Base-by-base conservation (phyloP, 2,797 vertebrate genomes). In the Rachycentron canadum region DNA sequence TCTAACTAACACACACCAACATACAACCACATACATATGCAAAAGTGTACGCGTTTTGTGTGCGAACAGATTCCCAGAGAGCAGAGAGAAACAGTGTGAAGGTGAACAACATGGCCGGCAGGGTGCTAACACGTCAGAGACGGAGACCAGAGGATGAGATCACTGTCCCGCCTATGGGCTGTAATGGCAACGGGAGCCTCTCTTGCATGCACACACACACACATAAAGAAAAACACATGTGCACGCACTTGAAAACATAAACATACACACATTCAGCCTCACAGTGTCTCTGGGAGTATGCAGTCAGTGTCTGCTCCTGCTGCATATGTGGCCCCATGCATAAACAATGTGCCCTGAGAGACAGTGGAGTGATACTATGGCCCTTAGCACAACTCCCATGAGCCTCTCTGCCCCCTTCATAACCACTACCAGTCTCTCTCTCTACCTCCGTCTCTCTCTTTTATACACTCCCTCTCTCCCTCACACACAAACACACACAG, bases 301-400 rank as follows among this genome's bases (percentile, higher is more conserved):
- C 89, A 89, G 85, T 60, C 60, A 86, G 84, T 81, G 86, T 83
- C 86, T 87, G 84, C 78, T 81, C 73, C 81, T 88, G 86, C 88
- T 91, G 87, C 88, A 91, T 91, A 92, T 88, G 91, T 92, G 91
- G 91, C 89, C 90, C 91, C 91, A 93, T 94, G 93, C 92, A 94
- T 94, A 93, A 93, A 93, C 93, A 94, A 93, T 93, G 91, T 91
- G 91, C 91, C 93, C 90, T 93, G 87, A 91, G 90, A 93, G 92
- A 91, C 86, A 87, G 86, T 88, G 79, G 85, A 92, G 85, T 93
- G 91, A 93, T 93, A 92, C 93, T 90, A 90, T 90, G 91, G 91
- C 92, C 92, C 91, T 93, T 90, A 93, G 91, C 92, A 85, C 85
- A 91, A 84, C 84, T 93, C 92, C 93, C 92, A 91, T 88, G 91